Evolutionary conservation across 1,140 invertebrate species (phyloP), one percentile per base, ranked within the genome.

Genomic region (Drosophila pandora): DNA sequence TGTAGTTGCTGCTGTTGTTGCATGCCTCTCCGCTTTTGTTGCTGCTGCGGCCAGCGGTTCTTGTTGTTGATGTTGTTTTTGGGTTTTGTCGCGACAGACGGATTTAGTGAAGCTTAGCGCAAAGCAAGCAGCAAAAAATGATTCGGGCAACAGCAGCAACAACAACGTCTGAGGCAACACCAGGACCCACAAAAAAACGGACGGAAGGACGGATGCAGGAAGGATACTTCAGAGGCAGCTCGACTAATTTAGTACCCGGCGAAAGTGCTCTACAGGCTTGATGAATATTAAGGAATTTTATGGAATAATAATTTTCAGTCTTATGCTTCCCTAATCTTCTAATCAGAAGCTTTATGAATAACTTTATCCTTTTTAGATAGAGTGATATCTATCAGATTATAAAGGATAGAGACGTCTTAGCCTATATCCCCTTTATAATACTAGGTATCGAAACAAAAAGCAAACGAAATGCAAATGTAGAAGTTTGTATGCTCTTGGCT

Each of bases 31-130:
- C 12, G n/a, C 21, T 25, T 47, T 34, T 57, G 45, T n/a, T 41
- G 28, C 21, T 72, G 61, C 45, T 63, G 50, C 52, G 70, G 69
- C 71, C 71, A 43, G 68, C 55, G 55, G 56, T 48, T 58, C 39
- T 50, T 56, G 57, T 48, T 79, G 72, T 60, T 63, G 45, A 8
- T 57, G 37, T 34, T 73, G 48, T 57, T 74, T 63, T 62, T 79
- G 62, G 67, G 59, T 74, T 75, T 53, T 75, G 80, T 79, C 65
- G 80, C 71, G 71, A 79, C 80, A 80, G 76, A 63, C 74, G 80
- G 72, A 84, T 79, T 81, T 81, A 81, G 79, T 83, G 64, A 59
- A 73, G 80, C 79, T 81, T 78, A 81, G 69, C 68, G 61, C 58
- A 82, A 43, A 72, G 50, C 56, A 59, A 77, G 47, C 48, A 81